A percentile compares a stretch with the other conserved stretches of the same genome.
Conservation (phyloP, 2,888 invertebrate species). For the Hetaerina titia region DNA sequence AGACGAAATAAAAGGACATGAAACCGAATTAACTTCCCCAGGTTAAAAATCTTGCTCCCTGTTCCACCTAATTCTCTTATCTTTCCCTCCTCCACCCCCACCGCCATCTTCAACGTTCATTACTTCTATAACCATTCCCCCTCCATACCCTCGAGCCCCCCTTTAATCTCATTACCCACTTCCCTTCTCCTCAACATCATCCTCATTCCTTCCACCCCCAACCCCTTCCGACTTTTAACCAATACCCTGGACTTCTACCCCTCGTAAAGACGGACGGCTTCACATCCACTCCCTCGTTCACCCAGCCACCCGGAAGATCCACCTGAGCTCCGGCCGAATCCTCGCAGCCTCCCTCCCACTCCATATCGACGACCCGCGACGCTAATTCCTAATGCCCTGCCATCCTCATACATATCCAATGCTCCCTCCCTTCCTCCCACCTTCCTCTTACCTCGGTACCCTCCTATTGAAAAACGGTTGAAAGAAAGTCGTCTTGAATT, state of each 20-base stretch:
- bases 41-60: background rate
- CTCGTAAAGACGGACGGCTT: background rate
- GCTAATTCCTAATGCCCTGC: background rate
- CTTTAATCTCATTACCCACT: slow-evolving; percentile 9
- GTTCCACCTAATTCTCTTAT: background rate
- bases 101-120: background rate
- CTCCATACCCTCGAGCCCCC: background rate
- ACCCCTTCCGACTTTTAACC: background rate
- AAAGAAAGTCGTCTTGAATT: background rate
- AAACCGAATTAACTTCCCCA: background rate
- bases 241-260: background rate
- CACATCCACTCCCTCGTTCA: background rate
- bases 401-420: background rate
- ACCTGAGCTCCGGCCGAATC: background rate
- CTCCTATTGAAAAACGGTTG: background rate
- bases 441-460: too few species aligned
- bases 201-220: too few species aligned
- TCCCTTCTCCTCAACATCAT: background rate
- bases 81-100: background rate
- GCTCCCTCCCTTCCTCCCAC: background rate
- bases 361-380: background rate
- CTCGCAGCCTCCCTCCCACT: too few species aligned
- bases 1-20: background rate
- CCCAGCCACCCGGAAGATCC: background rate
- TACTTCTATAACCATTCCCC: background rate